Percentiles rank a stretch among this genome's conserved stretches.
phyloP scores from a whole-genome alignment of 2,888 invertebrate species.

The Idaea dimidiata region DNA sequence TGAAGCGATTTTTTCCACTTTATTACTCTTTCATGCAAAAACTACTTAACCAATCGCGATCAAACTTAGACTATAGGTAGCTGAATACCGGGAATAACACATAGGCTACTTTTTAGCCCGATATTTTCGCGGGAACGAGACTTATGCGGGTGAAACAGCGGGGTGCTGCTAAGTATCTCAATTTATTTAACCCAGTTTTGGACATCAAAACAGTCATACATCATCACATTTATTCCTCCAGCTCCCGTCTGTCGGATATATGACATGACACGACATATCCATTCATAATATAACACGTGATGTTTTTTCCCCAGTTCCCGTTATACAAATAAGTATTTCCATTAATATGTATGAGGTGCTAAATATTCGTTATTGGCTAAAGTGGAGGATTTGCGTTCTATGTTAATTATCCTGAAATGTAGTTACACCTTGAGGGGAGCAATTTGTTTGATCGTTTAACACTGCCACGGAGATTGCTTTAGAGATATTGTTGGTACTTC shows the following conservation, averaged over 20 bases:
- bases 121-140: too few species aligned
- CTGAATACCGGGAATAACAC: too few species aligned
- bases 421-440: constrained; percentile 16
- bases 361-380: constrained; percentile 26
- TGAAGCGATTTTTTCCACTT: too few species aligned
- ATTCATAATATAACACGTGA: background rate
- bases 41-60: too few species aligned
- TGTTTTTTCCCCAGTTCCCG: background rate
- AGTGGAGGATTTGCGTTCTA: constrained; percentile 24
- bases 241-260: background rate
- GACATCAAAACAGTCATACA: background rate
- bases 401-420: constrained; percentile 19
- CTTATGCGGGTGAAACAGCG: too few species aligned
- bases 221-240: background rate
- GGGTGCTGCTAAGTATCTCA: background rate
- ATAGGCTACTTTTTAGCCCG: too few species aligned
- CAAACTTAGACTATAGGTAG: too few species aligned
- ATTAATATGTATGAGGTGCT: constrained; percentile 30
- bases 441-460: constrained; percentile 14
- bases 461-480: constrained; percentile 3
- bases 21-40: too few species aligned
- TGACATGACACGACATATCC: background rate
- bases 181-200: background rate
- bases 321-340: constrained; percentile 21
- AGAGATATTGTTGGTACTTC: background rate